phyloP scores from a whole-genome alignment of 2,797 vertebrate species.

The Esox masquinongy region DNA sequence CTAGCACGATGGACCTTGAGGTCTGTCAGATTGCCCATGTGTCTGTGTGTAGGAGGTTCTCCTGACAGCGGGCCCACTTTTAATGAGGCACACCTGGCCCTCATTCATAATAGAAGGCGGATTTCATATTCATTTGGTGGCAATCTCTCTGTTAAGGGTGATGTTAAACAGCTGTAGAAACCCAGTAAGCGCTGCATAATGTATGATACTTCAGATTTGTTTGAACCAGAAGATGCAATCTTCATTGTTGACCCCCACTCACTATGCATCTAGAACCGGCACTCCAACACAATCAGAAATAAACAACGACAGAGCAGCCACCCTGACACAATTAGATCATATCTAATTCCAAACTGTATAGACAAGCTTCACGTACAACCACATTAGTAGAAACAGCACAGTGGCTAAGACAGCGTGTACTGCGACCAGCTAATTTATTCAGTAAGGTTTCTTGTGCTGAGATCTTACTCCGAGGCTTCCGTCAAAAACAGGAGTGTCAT shows the following conservation, averaged over 20 bases:
- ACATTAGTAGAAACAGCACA: not conserved
- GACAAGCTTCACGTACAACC: not conserved
- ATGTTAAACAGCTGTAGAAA: conserved; percentile 74
- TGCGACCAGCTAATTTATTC: not conserved
- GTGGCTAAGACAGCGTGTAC: not conserved
- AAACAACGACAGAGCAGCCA: not conserved
- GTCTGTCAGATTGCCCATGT: conserved; percentile 31
- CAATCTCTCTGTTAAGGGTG: conserved; percentile 64
- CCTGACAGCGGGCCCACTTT: conserved; percentile 56
- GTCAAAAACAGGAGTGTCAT: not conserved
- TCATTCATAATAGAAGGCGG: conserved; percentile 76
- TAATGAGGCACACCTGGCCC: conserved; percentile 78
- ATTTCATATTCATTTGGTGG: conserved; percentile 75
- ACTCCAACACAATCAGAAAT: conserved; percentile 7
- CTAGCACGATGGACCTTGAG: conserved; percentile 32
- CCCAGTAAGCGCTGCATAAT: conserved; percentile 67
- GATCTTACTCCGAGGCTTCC: not conserved
- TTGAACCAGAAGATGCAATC: conserved; percentile 48
- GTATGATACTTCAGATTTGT: conserved; percentile 60
- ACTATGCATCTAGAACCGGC: conserved; percentile 18
- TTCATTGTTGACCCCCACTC: conserved; percentile 48
- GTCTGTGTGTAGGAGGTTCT: conserved; percentile 16
- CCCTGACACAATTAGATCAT: conserved; percentile 1
- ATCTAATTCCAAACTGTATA: not conserved
- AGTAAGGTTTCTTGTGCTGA: not conserved